These are phyloP conservation scores for Yoshiicerus persimilis DNA, from an alignment of 1,140 invertebrate species.

Conservation along the genomic window DNA sequence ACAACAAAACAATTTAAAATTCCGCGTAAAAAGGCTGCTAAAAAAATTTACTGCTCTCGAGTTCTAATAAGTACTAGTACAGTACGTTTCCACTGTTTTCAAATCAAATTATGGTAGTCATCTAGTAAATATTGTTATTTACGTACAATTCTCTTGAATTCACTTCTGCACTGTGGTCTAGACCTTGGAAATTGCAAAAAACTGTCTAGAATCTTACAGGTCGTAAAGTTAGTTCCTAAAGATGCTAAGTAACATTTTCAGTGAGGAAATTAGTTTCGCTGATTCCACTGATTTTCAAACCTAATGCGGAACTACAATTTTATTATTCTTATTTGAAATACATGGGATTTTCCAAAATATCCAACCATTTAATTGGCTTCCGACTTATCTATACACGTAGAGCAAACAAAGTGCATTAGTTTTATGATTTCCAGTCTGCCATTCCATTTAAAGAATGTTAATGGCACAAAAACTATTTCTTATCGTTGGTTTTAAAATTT, in stretches of 20 bases:
- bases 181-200: background rate
- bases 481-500: too few relatives aligned
- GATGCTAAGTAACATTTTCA: background rate
- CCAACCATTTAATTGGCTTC: too few relatives aligned
- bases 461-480: too few relatives aligned
- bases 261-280: background rate
- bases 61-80: too few relatives aligned
- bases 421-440: too few relatives aligned
- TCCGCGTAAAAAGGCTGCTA: background rate
- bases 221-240: background rate
- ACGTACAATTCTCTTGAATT: background rate
- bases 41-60: background rate
- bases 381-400: too few relatives aligned
- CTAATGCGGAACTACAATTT: background rate
- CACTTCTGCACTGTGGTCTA: background rate
- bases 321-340: too few relatives aligned
- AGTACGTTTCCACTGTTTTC: background rate
- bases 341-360: too few relatives aligned
- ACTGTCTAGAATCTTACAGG: background rate
- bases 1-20: background rate
- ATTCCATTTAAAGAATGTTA: too few relatives aligned
- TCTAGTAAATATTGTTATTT: background rate
- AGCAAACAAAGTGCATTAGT: too few relatives aligned
- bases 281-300: background rate
- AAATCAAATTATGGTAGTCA: background rate